Percentiles rank a stretch among this genome's conserved stretches.
phyloP scores from a whole-genome alignment of 2,797 vertebrate genomes.

The Helicolenus hilgendorfi region DNA sequence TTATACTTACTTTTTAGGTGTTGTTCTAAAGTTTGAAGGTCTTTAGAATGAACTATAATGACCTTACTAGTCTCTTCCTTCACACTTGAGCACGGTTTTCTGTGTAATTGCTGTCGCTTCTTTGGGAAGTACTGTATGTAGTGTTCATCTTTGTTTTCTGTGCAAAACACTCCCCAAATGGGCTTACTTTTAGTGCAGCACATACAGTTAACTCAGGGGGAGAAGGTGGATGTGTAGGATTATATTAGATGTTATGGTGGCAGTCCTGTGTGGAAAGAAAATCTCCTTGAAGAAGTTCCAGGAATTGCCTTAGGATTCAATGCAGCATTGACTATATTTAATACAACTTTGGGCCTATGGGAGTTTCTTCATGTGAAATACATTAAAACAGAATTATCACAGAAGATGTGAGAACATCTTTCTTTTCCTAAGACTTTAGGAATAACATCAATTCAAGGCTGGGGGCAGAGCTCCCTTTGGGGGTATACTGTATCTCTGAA shows the following conservation, averaged over 20 bases:
- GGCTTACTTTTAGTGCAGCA: background rate
- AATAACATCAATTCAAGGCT: background rate
- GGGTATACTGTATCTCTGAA: background rate
- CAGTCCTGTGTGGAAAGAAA: background rate
- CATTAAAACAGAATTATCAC: conserved; percentile 10
- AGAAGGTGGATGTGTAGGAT: background rate
- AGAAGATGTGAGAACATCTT: conserved; percentile 1
- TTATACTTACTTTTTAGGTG: background rate
- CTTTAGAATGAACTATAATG: background rate
- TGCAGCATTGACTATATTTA: background rate
- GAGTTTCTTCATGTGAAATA: background rate
- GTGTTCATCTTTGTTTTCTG: background rate
- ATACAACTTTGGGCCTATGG: conserved; percentile 1
- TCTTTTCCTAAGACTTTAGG: background rate
- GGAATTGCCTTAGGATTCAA: conserved; percentile 9
- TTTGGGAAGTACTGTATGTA: background rate
- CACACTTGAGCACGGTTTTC: background rate
- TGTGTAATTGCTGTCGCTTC: background rate
- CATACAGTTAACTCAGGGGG: background rate
- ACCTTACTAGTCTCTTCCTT: background rate
- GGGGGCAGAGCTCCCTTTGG: background rate
- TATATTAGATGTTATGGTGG: background rate
- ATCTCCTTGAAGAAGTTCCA: background rate
- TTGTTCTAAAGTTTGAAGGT: background rate
- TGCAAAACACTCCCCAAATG: background rate